phyloP scores from a whole-genome alignment of 2,888 invertebrate genomes.

The Tipula helvola region DNA sequence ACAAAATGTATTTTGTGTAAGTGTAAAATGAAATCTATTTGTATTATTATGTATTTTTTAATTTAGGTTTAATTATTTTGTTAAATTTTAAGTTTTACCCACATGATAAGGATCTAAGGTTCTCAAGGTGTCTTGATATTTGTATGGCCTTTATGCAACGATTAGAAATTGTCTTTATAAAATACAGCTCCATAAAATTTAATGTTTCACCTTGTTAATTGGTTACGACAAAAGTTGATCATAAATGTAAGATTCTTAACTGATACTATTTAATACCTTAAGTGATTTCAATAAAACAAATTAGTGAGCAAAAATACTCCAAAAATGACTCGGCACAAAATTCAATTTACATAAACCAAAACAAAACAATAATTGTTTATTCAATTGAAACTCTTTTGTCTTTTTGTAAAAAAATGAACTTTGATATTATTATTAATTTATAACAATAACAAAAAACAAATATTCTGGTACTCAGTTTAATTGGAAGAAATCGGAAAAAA shows the following conservation, averaged over 20 bases:
- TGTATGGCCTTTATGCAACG: too few relatives aligned
- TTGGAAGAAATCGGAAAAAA: not conserved
- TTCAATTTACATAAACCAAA: not conserved
- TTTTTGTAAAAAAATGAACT: not conserved
- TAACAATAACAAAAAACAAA: not conserved
- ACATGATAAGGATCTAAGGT: too few relatives aligned
- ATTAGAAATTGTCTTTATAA: too few relatives aligned
- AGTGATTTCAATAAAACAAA: not conserved
- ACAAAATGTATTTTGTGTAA: too few relatives aligned
- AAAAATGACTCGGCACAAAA: not conserved
- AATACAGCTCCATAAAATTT: too few relatives aligned
- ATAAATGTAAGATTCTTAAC: not conserved
- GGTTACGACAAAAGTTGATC: too few relatives aligned
- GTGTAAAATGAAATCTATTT: too few relatives aligned
- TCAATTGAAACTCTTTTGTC: not conserved
- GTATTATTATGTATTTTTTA: too few relatives aligned
- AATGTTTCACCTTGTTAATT: too few relatives aligned
- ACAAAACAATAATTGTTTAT: not conserved
- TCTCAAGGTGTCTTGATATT: too few relatives aligned
- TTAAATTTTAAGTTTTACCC: too few relatives aligned
- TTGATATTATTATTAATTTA: not conserved
- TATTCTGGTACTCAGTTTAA: not conserved
- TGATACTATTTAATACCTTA: not conserved
- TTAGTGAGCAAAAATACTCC: not conserved
- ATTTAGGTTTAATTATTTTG: too few relatives aligned